Conservation (phyloP, 1,140 invertebrate species). For the Apis laboriosa region DNA sequence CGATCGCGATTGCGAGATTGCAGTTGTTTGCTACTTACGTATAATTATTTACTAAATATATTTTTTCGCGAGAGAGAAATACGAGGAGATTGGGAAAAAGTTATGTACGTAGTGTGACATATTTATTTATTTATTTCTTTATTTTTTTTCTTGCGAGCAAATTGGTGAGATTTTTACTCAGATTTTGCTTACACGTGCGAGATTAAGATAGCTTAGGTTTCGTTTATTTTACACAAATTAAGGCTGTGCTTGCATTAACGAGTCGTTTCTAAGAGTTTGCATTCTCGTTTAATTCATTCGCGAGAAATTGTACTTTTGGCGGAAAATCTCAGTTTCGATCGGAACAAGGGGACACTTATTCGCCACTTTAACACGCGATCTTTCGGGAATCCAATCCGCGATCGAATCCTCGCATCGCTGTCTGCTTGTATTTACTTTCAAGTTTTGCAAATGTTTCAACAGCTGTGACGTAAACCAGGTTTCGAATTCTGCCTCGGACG, state of each 20-base stretch:
- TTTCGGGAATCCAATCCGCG: not conserved
- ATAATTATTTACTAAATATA: conserved; percentile 7
- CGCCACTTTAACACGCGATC: conserved; percentile 55
- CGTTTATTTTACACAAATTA: too few species aligned
- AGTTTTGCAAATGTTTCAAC: conserved; percentile 14
- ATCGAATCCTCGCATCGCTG: conserved; percentile 38
- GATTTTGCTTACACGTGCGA: too few species aligned
- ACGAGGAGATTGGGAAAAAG: too few species aligned
- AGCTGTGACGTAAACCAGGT: not conserved
- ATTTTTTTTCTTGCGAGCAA: too few species aligned
- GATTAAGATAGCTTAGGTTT: too few species aligned
- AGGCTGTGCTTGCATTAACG: too few species aligned
- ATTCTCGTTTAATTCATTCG: too few species aligned
- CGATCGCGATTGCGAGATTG: not conserved
- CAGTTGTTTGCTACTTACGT: not conserved
- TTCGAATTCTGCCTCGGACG: not conserved
- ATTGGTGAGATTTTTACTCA: too few species aligned
- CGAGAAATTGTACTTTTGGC: too few species aligned
- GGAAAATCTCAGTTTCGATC: not conserved
- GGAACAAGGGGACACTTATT: conserved; percentile 47
- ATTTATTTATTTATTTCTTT: too few species aligned
- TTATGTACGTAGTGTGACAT: too few species aligned
- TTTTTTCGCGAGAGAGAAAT: not conserved
- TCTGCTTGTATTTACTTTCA: not conserved
- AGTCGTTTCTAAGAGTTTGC: too few species aligned